Evolutionary conservation across 1,140 invertebrate species (phyloP), one percentile per base, ranked within the genome.

Genomic region (Pachyrhynchus sulphureomaculatus): DNA sequence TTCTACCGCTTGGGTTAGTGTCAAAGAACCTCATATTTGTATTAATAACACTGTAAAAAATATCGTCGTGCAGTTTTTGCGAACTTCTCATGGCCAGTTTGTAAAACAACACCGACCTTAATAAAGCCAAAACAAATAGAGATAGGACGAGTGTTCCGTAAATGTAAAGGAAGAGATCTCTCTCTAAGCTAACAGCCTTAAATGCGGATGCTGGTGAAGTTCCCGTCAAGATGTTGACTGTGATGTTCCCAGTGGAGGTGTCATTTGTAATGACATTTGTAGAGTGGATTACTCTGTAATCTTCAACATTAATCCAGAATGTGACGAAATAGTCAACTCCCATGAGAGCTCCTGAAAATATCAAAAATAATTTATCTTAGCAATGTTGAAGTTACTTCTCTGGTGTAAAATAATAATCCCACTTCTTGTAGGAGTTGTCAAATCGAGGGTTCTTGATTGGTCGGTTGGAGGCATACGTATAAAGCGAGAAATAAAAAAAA

Each of bases 11-110:
- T 3, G 91, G 88, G 76, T 91, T 95, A 0, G 80, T 82, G 67
- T 95, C 89, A 71, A 95, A 95, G 77, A 95, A 96, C 6, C 83
- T 73, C 88, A 95, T 93, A 0, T 86, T 74, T 0, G 80, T 77
- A 29, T 76, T 72, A 2, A 89, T 77, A 8, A 88, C 74, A 29
- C 79, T 78, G 17, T 72, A 67, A 71, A 91, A 91, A 78, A 88
- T 86, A 20, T 72, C 76, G 89, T 84, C 24, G 71, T 91, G 89
- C 1, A 91, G 71, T 34, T 78, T 81, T 51, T 84, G 81, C 1
- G 87, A 89, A 33, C 86, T 80, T 2, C 77, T 73, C 76, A 90
- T 84, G 18, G 84, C 85, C 1, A 87, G 67, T 20, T 80, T 79
- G 69, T 90, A 91, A 68, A 89, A 90, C 0, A 70, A 63, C 34